Percentiles rank a stretch among this genome's conserved stretches.
phyloP scores from a whole-genome alignment of 2,888 invertebrate genomes.

The Xanthia togata region DNA sequence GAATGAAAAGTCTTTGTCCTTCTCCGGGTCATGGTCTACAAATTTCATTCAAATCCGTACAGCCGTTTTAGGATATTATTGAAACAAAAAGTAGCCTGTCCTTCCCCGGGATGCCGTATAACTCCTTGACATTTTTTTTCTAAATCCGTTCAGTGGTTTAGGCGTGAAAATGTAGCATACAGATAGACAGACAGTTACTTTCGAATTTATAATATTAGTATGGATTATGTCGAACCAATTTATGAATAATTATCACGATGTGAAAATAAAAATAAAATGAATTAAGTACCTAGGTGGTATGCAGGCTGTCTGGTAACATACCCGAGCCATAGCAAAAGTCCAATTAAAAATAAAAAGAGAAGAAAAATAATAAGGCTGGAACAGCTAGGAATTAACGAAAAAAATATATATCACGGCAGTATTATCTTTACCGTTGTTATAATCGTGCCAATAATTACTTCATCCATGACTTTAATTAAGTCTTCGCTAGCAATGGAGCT shows the following conservation, averaged over 20 bases:
- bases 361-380: constrained; percentile 42
- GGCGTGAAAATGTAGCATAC: too few relatives aligned
- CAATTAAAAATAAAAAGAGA: constrained; percentile 38
- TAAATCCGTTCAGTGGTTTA: too few relatives aligned
- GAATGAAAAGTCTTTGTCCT: too few relatives aligned
- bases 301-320: constrained; percentile 26
- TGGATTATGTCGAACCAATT: neutral
- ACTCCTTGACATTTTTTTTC: too few relatives aligned
- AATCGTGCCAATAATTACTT: constrained; percentile 33
- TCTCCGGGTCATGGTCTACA: too few relatives aligned
- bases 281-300: neutral
- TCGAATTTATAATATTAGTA: too few relatives aligned
- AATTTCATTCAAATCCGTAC: too few relatives aligned
- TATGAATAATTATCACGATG: neutral
- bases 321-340: constrained; percentile 14
- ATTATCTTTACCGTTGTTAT: constrained; percentile 24
- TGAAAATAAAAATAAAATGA: neutral
- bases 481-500: constrained; percentile 73
- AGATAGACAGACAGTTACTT: too few relatives aligned
- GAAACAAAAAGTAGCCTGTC: too few relatives aligned
- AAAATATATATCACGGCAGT: constrained; percentile 19
- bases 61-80: too few relatives aligned
- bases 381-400: constrained; percentile 32
- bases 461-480: constrained; percentile 20
- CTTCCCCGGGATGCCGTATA: too few relatives aligned